Evolutionary conservation across 2,888 invertebrate genomes (phyloP).

Genomic region (Zaprionus lineosus): DNA sequence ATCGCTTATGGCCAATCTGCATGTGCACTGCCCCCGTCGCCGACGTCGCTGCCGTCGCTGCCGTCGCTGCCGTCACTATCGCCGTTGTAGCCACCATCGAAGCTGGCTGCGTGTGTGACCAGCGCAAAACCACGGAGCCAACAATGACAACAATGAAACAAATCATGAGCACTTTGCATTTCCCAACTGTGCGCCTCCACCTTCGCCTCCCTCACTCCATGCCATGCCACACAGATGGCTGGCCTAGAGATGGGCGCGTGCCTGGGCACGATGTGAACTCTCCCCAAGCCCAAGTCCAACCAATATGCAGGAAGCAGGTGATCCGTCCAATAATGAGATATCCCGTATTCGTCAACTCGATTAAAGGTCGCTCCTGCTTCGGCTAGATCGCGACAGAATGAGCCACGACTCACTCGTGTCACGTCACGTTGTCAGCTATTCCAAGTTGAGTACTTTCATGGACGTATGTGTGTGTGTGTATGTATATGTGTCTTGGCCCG

Average conservation of each 20-base stretch:
- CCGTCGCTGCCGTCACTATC: neutral
- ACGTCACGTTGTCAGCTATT: constrained; percentile 18
- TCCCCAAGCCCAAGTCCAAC: too few relatives aligned
- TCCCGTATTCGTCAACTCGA: too few relatives aligned
- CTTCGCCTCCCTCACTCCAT: constrained; percentile 1
- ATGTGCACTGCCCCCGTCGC: constrained; percentile 48
- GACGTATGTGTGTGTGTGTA: constrained; percentile 6
- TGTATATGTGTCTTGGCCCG: constrained; percentile 20
- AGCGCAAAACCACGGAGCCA: constrained; percentile 25
- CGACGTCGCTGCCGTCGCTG: constrained; percentile 2
- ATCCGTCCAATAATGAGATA: too few relatives aligned
- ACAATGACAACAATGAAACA: constrained; percentile 79
- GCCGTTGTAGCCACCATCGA: constrained; percentile 9
- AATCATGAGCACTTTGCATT: constrained; percentile 73
- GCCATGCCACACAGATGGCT: constrained; percentile 55
- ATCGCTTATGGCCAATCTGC: constrained; percentile 75
- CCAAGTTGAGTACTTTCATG: neutral
- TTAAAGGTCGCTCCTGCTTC: too few relatives aligned
- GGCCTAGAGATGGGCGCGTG: constrained; percentile 44
- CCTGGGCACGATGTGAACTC: too few relatives aligned
- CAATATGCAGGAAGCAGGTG: too few relatives aligned
- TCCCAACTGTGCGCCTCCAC: constrained; percentile 21
- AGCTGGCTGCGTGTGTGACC: constrained; percentile 39
- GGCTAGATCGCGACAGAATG: too few relatives aligned
- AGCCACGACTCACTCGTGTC: too few relatives aligned